A percentile compares a stretch with the other conserved stretches of the same genome.
Evolutionary conservation across 2,797 vertebrate species (phyloP).

Genomic region (Lates japonicus): DNA sequence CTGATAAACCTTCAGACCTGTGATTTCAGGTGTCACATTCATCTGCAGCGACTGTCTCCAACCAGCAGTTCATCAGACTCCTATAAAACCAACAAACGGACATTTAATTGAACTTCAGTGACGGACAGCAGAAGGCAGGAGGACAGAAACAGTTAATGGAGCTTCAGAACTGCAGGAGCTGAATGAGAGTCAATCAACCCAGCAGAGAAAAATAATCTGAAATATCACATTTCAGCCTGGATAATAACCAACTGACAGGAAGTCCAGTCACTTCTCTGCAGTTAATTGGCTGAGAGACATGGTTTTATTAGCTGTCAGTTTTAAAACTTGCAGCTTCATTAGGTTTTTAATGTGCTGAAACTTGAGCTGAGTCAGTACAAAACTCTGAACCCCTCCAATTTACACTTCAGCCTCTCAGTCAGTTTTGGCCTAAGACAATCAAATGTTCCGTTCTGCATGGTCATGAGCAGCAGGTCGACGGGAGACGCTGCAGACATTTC

Average conservation of each 20-base stretch:
- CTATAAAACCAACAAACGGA: neutral
- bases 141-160: neutral
- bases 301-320: neutral
- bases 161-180: neutral
- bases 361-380: neutral
- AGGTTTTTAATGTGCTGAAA: neutral
- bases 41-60: neutral
- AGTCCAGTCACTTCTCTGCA: neutral
- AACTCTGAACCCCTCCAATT: neutral
- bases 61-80: neutral
- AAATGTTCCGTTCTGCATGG: no score
- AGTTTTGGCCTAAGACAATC: neutral
- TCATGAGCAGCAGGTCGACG: neutral
- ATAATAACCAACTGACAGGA: conserved; percentile 7
- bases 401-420: neutral
- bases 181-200: neutral
- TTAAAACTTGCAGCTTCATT: neutral
- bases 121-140: neutral
- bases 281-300: neutral
- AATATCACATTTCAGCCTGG: neutral
- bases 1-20: no score
- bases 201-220: neutral
- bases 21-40: no score
- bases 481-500: neutral
- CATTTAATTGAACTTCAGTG: neutral